Conservation (phyloP, 2,113 vertebrate genomes). For the Eulemur macaco region DNA sequence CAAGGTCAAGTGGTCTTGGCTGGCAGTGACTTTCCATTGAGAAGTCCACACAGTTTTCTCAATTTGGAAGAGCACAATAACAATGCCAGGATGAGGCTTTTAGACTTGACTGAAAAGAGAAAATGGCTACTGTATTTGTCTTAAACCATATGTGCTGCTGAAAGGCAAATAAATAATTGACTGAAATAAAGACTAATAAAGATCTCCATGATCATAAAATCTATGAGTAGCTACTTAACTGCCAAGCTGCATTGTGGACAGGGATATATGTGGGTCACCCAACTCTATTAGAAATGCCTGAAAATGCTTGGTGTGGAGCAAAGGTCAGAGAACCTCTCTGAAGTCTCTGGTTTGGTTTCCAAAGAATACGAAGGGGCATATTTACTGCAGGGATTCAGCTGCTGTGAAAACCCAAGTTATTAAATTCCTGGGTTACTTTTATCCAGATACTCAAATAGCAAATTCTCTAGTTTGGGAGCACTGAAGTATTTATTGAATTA, state of each 20-base stretch:
- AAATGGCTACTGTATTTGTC: conserved; percentile 51
- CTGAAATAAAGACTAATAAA: conserved; percentile 21
- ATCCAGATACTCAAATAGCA: background rate
- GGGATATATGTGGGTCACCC: background rate
- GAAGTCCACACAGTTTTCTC: background rate
- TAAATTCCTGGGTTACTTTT: conserved; percentile 34
- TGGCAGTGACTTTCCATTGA: background rate
- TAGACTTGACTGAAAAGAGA: background rate
- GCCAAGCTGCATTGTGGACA: background rate
- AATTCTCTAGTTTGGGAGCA: background rate
- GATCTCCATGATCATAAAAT: background rate
- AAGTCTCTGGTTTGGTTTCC: background rate
- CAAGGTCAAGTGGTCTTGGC: background rate
- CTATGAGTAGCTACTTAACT: background rate
- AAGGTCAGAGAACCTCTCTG: background rate
- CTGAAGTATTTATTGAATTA: conserved; percentile 23
- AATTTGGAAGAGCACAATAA: background rate
- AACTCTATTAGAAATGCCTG: background rate
- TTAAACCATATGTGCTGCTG: conserved; percentile 45
- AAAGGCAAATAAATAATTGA: conserved; percentile 53
- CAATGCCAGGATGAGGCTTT: background rate
- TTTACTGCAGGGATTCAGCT: conserved; percentile 1
- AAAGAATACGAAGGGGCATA: background rate
- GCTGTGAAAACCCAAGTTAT: background rate
- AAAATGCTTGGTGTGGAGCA: background rate